Evolutionary conservation across 1,140 invertebrate species (phyloP).

Genomic region (Subanguina moxae): DNA sequence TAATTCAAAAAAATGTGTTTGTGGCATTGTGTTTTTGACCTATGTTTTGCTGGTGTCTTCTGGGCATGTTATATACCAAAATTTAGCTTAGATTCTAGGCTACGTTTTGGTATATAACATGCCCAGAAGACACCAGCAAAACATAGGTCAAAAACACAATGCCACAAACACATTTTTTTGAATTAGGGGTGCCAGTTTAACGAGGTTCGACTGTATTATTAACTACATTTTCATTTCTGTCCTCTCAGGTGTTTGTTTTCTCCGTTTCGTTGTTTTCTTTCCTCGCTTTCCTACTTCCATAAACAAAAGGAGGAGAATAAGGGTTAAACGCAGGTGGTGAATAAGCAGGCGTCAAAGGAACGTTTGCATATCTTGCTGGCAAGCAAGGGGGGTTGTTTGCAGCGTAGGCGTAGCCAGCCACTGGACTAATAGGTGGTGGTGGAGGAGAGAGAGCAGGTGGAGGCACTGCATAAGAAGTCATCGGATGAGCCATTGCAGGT

Average conservation of each 20-base stretch:
- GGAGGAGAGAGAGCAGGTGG: not conserved
- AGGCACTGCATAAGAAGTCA: not conserved
- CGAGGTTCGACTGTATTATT: too few relatives aligned
- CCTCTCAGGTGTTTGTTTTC: not conserved
- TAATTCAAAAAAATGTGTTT: too few relatives aligned
- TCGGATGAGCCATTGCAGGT: not conserved
- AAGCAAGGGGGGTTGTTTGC: not conserved
- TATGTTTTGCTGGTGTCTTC: too few relatives aligned
- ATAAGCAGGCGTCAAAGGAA: not conserved
- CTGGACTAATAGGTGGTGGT: conserved; percentile 1
- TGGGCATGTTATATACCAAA: too few relatives aligned
- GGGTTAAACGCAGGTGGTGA: not conserved
- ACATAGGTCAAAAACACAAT: too few relatives aligned
- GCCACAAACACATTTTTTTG: too few relatives aligned
- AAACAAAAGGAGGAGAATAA: not conserved
- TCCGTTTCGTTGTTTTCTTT: conserved; percentile 1
- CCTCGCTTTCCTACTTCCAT: conserved; percentile 5
- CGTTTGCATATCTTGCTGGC: not conserved
- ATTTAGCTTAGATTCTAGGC: too few relatives aligned
- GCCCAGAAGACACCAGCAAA: too few relatives aligned
- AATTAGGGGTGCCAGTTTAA: too few relatives aligned
- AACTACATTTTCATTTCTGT: not conserved
- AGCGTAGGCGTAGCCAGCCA: not conserved
- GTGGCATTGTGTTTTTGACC: too few relatives aligned
- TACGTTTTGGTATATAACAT: too few relatives aligned